phyloP scores from a whole-genome alignment of 1,140 invertebrate genomes.

The silkworm (Bombyx mori) region DNA sequence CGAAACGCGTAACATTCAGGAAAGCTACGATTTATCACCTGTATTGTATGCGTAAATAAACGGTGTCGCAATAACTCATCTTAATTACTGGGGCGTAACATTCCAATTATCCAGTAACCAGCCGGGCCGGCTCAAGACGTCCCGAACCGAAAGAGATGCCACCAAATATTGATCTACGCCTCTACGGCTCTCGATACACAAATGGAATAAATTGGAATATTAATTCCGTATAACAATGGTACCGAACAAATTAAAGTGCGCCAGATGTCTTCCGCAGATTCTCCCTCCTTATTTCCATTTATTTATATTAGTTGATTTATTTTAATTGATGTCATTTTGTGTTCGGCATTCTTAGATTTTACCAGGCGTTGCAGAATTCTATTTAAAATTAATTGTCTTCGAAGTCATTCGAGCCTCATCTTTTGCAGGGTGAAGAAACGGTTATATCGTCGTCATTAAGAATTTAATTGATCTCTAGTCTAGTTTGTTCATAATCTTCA shows the following conservation, averaged over 20 bases:
- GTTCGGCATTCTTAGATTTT: slow-evolving; percentile 7
- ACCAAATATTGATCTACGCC: slow-evolving; percentile 62
- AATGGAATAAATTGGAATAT: slow-evolving; percentile 70
- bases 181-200: slow-evolving; percentile 58
- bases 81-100: no score
- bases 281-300: slow-evolving; percentile 30
- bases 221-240: slow-evolving; percentile 67
- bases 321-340: slow-evolving; percentile 24
- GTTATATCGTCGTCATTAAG: no score
- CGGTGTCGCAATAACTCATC: background rate
- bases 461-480: no score
- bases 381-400: background rate
- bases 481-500: no score
- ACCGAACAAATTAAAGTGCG: slow-evolving; percentile 66
- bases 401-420: no score
- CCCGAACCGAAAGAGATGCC: slow-evolving; percentile 34
- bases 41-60: no score
- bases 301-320: slow-evolving; percentile 34
- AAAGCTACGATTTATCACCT: no score
- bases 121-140: slow-evolving; percentile 28
- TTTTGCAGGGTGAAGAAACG: no score
- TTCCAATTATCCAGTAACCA: slow-evolving; percentile 20
- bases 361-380: background rate
- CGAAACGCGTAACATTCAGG: slow-evolving; percentile 14
- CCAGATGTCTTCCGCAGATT: slow-evolving; percentile 61